Evolutionary conservation across 2,797 vertebrate species (phyloP).

Genomic region (Danio aesculapii): DNA sequence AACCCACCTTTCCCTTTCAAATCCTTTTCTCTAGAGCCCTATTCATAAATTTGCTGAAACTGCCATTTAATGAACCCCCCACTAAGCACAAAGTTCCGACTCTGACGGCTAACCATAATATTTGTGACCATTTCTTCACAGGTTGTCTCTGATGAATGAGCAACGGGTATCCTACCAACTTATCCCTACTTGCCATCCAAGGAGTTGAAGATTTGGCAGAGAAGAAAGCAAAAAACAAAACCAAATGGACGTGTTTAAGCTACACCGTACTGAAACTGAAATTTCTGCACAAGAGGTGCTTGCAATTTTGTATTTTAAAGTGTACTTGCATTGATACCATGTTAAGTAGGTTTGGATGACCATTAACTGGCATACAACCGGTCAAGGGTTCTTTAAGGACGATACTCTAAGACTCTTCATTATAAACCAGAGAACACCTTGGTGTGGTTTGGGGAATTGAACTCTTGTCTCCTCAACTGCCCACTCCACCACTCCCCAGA

Average conservation of each 20-base stretch:
- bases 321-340: slow-evolving; percentile 56
- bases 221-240: slow-evolving; percentile 15
- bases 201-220: slow-evolving; percentile 20
- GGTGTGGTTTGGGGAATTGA: slow-evolving; percentile 55
- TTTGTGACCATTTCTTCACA: slow-evolving; percentile 63
- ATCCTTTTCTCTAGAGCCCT: slow-evolving; percentile 68
- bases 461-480: slow-evolving; percentile 34
- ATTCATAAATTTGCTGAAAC: slow-evolving; percentile 74
- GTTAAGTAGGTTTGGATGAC: slow-evolving; percentile 65
- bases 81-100: slow-evolving; percentile 48
- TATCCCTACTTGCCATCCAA: slow-evolving; percentile 36
- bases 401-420: slow-evolving; percentile 21
- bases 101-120: slow-evolving; percentile 45
- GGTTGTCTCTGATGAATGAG: slow-evolving; percentile 74
- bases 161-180: slow-evolving; percentile 62
- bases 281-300: slow-evolving; percentile 47
- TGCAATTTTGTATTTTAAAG: slow-evolving; percentile 58
- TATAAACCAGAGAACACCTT: slow-evolving; percentile 34
- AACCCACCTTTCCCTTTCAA: slow-evolving; percentile 61
- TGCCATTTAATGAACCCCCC: slow-evolving; percentile 64
- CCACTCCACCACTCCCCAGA: slow-evolving; percentile 39
- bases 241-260: slow-evolving; percentile 55
- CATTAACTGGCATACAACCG: slow-evolving; percentile 18
- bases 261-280: slow-evolving; percentile 30
- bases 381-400: neutral